These are phyloP conservation scores for Cydia fagiglandana DNA, from an alignment of 1,140 invertebrate genomes.

Conservation along the genomic window DNA sequence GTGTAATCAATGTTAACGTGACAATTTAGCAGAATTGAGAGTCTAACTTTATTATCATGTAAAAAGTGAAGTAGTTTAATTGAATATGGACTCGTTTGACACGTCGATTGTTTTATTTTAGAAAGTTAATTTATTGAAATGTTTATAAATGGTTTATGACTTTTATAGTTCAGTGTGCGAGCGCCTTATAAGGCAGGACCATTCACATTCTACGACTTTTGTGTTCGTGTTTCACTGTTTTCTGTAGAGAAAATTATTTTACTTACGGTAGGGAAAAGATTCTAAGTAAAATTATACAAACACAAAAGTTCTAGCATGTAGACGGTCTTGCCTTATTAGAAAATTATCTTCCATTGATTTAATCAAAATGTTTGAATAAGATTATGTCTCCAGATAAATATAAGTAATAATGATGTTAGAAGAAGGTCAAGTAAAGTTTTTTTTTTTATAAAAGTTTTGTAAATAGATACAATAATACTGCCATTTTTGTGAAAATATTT, in stretches of 20 bases:
- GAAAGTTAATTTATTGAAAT: constrained; percentile 21
- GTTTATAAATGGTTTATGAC: constrained; percentile 6
- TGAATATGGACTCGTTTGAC: not conserved
- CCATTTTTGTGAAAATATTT: constrained; percentile 14
- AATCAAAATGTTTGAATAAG: constrained; percentile 2
- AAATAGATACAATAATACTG: constrained; percentile 26
- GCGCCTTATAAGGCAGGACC: not conserved
- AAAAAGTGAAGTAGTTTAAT: constrained; percentile 10
- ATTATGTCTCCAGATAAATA: not conserved
- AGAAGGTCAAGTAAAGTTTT: not conserved
- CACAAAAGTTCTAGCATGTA: too few relatives aligned
- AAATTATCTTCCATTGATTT: not conserved
- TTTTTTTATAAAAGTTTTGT: constrained; percentile 11
- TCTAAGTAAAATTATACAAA: too few relatives aligned
- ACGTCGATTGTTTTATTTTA: constrained; percentile 15
- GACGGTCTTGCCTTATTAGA: too few relatives aligned
- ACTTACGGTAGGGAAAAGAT: too few relatives aligned
- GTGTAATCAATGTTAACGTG: constrained; percentile 26
- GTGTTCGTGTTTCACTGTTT: not conserved
- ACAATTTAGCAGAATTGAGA: constrained; percentile 9
- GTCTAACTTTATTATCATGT: not conserved
- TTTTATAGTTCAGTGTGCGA: not conserved
- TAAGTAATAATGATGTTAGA: not conserved
- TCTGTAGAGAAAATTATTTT: too few relatives aligned
- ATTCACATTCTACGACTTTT: not conserved